A percentile compares a stretch with the other conserved stretches of the same genome.
These are phyloP conservation scores for Syritta pipiens DNA, from an alignment of 2,888 invertebrate genomes.

Conservation along the genomic window DNA sequence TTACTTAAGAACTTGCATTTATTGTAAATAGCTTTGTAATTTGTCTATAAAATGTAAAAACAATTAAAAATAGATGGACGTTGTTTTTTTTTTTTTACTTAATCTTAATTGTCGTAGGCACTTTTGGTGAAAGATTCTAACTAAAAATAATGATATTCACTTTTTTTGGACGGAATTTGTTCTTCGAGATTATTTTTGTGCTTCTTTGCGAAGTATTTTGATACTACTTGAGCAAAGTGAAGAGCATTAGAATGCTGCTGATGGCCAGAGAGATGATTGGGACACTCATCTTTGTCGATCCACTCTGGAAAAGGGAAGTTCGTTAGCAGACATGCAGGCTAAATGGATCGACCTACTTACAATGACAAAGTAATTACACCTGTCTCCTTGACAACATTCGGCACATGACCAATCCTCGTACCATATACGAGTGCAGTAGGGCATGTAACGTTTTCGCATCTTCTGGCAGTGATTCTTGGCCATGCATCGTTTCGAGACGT, in stretches of 20 bases:
- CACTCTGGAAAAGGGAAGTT: slow-evolving; percentile 56
- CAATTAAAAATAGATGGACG: slow-evolving; percentile 21
- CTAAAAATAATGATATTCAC: neutral
- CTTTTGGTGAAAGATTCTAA: no score
- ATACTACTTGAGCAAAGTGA: neutral
- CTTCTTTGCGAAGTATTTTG: neutral
- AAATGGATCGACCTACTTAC: no score
- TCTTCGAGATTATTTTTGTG: slow-evolving; percentile 29
- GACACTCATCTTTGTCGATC: slow-evolving; percentile 7
- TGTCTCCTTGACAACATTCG: slow-evolving; percentile 96
- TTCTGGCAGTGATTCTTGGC: slow-evolving; percentile 88
- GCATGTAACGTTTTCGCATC: slow-evolving; percentile 86
- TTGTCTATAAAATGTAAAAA: neutral
- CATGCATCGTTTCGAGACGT: slow-evolving; percentile 94
- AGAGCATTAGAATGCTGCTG: neutral
- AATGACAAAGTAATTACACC: slow-evolving; percentile 96
- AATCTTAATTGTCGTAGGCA: no score
- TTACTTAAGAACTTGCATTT: slow-evolving; percentile 17
- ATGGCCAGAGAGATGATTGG: neutral
- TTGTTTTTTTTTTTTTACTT: no score
- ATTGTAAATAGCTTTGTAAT: slow-evolving; percentile 22
- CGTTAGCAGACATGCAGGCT: no score
- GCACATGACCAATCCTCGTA: slow-evolving; percentile 98
- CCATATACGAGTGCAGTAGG: slow-evolving; percentile 93
- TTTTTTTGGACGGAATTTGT: slow-evolving; percentile 19